Evolutionary conservation across 2,797 vertebrate species (phyloP).

Genomic region (Serranus cabrilla): DNA sequence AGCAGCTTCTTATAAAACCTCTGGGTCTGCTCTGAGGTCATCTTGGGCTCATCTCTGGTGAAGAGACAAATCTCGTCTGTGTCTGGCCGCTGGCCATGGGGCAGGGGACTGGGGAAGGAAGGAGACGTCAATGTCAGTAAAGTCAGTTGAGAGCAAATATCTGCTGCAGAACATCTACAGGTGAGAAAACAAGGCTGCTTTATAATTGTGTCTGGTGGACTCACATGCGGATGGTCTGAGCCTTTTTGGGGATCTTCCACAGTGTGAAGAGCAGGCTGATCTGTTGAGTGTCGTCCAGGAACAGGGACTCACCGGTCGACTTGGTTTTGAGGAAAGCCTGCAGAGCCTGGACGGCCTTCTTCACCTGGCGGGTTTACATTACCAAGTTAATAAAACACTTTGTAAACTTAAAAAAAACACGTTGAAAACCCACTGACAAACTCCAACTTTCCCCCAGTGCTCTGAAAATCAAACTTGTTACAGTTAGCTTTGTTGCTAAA

Average conservation of each 20-base stretch:
- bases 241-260: conserved; percentile 88
- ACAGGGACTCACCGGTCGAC: conserved; percentile 62
- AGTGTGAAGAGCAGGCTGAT: conserved; percentile 88
- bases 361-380: conserved; percentile 86
- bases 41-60: conserved; percentile 93
- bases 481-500: conserved; percentile 49
- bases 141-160: neutral
- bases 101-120: conserved; percentile 84
- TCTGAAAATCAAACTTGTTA: neutral
- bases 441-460: rapidly evolving
- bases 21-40: conserved; percentile 92
- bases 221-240: conserved; percentile 89
- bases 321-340: conserved; percentile 84
- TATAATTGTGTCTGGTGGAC: conserved; percentile 35
- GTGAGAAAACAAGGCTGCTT: neutral
- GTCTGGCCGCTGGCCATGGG: conserved; percentile 87
- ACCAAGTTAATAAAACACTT: too few species aligned
- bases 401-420: too few species aligned
- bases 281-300: conserved; percentile 83
- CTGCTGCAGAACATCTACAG: neutral
- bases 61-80: conserved; percentile 93
- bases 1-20: conserved; percentile 91
- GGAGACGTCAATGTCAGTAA: neutral
- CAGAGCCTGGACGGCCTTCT: conserved; percentile 88
- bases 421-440: neutral